Percentiles rank a stretch among this genome's conserved stretches.
Conservation (phyloP, 2,113 vertebrate species). For the Drymodes brunneopygia region DNA sequence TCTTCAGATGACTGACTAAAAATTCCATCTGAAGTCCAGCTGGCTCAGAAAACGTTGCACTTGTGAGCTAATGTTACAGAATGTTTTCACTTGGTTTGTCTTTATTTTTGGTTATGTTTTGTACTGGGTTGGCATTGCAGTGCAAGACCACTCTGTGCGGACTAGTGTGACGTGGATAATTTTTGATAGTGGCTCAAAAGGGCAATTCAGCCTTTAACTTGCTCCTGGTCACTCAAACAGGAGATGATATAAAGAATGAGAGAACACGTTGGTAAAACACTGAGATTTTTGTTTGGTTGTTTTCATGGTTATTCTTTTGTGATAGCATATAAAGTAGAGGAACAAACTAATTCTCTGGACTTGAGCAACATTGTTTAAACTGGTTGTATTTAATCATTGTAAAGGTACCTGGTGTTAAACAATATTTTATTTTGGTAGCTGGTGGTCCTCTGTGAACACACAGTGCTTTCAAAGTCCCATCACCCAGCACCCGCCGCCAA, state of each 20-base stretch:
- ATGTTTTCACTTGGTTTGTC: not conserved
- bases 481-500: not conserved
- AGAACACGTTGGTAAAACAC: accelerated
- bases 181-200: not conserved
- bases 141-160: accelerated
- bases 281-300: not conserved
- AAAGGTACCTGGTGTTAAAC: not conserved
- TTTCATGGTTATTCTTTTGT: not conserved
- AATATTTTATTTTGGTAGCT: not conserved
- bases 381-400: not conserved
- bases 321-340: not conserved
- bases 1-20: not conserved
- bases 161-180: accelerated
- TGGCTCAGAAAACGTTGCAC: not conserved
- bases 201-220: not conserved
- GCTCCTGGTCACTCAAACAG: not conserved
- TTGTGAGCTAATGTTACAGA: not conserved
- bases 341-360: not conserved
- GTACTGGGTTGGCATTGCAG: not conserved
- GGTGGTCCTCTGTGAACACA: not conserved
- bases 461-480: not conserved
- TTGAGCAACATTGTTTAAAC: not conserved
- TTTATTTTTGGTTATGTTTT: not conserved
- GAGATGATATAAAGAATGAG: not conserved
- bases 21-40: not conserved